These are phyloP conservation scores for Synanthedon andrenaeformis DNA, from an alignment of 2,888 invertebrate genomes.

Conservation along the genomic window DNA sequence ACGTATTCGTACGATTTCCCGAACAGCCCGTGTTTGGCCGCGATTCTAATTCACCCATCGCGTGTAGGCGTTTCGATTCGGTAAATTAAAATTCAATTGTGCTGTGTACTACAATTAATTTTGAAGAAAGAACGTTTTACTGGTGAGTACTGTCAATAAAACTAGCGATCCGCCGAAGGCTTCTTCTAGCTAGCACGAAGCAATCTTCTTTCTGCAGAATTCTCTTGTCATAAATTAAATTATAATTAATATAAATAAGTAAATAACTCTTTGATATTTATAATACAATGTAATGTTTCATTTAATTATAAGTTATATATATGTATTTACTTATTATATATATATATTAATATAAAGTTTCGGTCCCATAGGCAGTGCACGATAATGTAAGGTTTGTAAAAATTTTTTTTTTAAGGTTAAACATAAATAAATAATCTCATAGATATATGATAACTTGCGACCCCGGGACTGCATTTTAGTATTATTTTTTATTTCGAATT, in stretches of 20 bases:
- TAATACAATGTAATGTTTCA: background rate
- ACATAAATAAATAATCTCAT: too few species aligned
- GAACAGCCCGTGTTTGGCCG: constrained; percentile 7
- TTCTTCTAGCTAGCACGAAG: too few species aligned
- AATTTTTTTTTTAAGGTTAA: too few species aligned
- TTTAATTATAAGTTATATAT: background rate
- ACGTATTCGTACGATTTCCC: too few species aligned
- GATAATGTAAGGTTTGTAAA: background rate
- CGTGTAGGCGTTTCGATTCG: constrained; percentile 5
- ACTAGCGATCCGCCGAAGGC: too few species aligned
- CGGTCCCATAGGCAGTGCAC: background rate
- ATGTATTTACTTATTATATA: background rate
- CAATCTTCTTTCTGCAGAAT: too few species aligned
- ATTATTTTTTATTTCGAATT: too few species aligned
- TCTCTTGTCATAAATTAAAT: background rate
- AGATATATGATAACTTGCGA: too few species aligned
- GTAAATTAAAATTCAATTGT: constrained; percentile 1
- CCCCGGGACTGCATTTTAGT: too few species aligned
- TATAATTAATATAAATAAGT: background rate
- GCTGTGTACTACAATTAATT: background rate
- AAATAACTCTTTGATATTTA: too few species aligned
- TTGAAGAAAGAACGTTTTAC: background rate
- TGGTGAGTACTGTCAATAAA: background rate
- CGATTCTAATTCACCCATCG: constrained; percentile 7
- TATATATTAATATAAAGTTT: background rate